These are phyloP conservation scores for Ramphastos sulfuratus DNA, from an alignment of 2,113 vertebrate genomes.

Conservation along the genomic window DNA sequence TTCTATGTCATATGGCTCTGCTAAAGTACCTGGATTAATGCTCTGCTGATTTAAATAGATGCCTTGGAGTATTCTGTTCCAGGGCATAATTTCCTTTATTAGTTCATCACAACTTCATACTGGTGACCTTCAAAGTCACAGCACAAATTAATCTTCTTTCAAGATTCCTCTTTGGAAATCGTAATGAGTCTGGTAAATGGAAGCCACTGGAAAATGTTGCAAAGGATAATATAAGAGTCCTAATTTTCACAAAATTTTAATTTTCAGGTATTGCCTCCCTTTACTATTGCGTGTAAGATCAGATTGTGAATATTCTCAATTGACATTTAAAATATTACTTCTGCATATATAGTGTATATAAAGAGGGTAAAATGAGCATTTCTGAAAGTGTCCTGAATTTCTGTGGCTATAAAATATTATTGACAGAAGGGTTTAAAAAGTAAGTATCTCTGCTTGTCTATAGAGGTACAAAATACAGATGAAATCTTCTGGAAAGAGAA, in stretches of 20 bases:
- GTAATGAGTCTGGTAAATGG: background rate
- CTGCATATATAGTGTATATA: background rate
- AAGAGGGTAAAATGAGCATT: background rate
- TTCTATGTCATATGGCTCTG: background rate
- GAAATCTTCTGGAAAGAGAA: background rate
- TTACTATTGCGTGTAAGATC: background rate
- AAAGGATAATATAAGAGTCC: background rate
- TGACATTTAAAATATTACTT: background rate
- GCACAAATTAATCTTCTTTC: conserved; percentile 26
- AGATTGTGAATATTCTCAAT: background rate
- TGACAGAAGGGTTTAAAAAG: background rate
- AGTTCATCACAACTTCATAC: conserved; percentile 39
- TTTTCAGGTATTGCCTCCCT: background rate
- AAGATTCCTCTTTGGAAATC: background rate
- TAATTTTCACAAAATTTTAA: background rate
- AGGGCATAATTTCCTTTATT: conserved; percentile 54
- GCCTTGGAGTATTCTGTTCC: background rate
- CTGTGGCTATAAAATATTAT: background rate
- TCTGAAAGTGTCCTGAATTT: background rate
- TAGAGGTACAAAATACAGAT: background rate
- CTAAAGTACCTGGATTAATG: conserved; percentile 29
- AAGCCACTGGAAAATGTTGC: background rate
- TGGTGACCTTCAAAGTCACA: conserved; percentile 45
- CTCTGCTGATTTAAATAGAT: conserved; percentile 47
- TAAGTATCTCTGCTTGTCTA: background rate